phyloP scores from a whole-genome alignment of 2,888 invertebrate species.

The Ceratothoa steindachneri region DNA sequence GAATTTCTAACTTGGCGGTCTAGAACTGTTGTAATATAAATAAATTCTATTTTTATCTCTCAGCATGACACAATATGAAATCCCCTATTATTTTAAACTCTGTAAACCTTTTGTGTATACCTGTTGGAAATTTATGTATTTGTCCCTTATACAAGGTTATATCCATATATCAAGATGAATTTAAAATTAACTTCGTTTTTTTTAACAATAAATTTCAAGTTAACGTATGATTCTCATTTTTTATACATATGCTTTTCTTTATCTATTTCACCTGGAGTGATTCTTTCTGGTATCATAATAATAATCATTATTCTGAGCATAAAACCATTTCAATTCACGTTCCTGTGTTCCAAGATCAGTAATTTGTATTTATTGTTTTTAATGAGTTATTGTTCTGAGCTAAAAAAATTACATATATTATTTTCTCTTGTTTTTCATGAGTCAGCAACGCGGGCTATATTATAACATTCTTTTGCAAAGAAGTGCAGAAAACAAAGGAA shows the following conservation, averaged over 20 bases:
- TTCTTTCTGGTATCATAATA: background rate
- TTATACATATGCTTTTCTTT: background rate
- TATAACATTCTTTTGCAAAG: too few species aligned
- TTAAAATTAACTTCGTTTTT: background rate
- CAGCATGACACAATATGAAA: background rate
- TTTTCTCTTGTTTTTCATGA: background rate
- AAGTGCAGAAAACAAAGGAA: too few species aligned
- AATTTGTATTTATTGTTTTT: background rate
- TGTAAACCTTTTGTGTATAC: background rate
- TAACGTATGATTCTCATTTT: background rate
- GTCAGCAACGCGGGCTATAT: too few species aligned
- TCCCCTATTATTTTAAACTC: conserved; percentile 6
- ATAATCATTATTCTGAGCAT: background rate
- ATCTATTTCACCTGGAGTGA: background rate
- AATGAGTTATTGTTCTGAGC: background rate
- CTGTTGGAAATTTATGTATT: background rate
- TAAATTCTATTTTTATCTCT: conserved; percentile 8
- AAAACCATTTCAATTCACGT: background rate
- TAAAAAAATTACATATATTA: background rate
- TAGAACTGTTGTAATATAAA: conserved; percentile 4
- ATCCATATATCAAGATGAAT: conserved; percentile 9
- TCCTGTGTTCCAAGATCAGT: background rate
- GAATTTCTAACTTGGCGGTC: background rate
- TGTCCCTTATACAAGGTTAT: background rate
- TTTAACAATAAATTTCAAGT: background rate